phyloP scores from a whole-genome alignment of 2,113 vertebrate species.

The Puntigrus tetrazona region DNA sequence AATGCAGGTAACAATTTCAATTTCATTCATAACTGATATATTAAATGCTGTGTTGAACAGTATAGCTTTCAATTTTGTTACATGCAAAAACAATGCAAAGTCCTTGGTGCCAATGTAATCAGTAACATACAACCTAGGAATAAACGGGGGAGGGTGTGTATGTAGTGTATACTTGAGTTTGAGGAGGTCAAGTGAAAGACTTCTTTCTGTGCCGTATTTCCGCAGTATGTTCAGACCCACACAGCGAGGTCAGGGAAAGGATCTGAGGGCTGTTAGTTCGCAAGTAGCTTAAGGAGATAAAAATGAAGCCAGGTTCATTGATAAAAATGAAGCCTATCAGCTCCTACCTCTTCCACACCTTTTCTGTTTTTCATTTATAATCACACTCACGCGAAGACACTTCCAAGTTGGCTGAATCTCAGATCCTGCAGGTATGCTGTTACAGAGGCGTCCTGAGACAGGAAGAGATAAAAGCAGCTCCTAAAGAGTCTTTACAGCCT shows the following conservation, averaged over 20 bases:
- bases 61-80: not conserved
- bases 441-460: slow-evolving; percentile 61
- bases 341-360: not conserved
- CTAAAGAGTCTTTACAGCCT: slow-evolving; percentile 70
- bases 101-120: slow-evolving; percentile 25
- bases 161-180: slow-evolving; percentile 30
- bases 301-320: not conserved
- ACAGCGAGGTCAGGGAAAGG: not conserved
- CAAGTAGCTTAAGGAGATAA: not conserved
- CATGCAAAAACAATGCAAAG: not conserved
- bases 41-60: not conserved
- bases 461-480: slow-evolving; percentile 75
- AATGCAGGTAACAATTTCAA: not conserved
- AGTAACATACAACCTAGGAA: slow-evolving; percentile 13
- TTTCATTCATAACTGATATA: not conserved
- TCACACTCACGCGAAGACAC: not conserved
- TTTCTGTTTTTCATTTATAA: slow-evolving; percentile 9
- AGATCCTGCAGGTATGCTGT: slow-evolving; percentile 59
- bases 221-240: not conserved
- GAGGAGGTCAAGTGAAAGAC: slow-evolving; percentile 51
- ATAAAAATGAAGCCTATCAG: slow-evolving; percentile 1
- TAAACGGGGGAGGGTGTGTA: not conserved
- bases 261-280: not conserved
- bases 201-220: slow-evolving; percentile 13
- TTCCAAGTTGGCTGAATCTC: slow-evolving; percentile 42